Evolutionary conservation across 2,113 vertebrate species (phyloP).

Genomic region (Melanerpes formicivorus): DNA sequence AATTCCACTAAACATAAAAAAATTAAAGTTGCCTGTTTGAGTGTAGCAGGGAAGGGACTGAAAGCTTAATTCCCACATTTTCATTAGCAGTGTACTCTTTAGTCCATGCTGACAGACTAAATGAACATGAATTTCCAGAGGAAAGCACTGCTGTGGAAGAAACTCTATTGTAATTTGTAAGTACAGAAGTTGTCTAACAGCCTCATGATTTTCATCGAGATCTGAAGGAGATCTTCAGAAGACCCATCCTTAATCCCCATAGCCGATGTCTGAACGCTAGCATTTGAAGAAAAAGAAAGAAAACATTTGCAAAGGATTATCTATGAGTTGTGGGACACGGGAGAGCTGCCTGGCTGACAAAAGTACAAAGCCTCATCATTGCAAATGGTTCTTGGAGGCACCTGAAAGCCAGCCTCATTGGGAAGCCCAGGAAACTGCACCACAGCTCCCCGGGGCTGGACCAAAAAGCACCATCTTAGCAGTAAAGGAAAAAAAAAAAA

Average conservation of each 20-base stretch:
- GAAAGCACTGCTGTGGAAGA: conserved; percentile 18
- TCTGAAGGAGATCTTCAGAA: conserved; percentile 27
- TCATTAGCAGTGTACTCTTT: neutral
- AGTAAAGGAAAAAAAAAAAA: neutral
- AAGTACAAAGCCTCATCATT: neutral
- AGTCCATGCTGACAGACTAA: conserved; percentile 43
- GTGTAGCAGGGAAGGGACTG: neutral
- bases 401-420: neutral
- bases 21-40: neutral
- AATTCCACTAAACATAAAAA: neutral
- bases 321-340: neutral
- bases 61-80: conserved; percentile 42
- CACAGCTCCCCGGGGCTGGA: neutral
- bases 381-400: neutral
- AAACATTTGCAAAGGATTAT: conserved; percentile 44
- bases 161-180: neutral
- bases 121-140: conserved; percentile 5
- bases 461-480: neutral
- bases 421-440: neutral
- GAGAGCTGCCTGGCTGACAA: conserved; percentile 14
- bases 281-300: conserved; percentile 53
- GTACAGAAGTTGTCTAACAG: neutral
- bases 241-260: conserved; percentile 7
- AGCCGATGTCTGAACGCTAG: neutral
- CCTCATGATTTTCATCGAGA: conserved; percentile 27